phyloP scores from a whole-genome alignment of 2,797 vertebrate species.

The Lagocephalus sceleratus region DNA sequence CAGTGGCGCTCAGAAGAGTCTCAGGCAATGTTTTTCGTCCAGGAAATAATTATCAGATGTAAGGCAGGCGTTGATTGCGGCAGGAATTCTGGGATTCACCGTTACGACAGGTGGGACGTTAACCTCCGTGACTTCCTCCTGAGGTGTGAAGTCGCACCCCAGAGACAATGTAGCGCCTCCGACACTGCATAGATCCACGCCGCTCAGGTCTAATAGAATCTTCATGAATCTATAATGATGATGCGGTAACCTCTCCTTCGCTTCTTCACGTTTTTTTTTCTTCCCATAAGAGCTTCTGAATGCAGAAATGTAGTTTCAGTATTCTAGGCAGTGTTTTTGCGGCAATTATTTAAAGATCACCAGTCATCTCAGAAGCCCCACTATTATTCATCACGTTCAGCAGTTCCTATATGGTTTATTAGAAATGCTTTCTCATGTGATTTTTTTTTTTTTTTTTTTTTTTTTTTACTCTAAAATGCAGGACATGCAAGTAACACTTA shows the following conservation, averaged over 20 bases:
- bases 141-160: conserved; percentile 42
- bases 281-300: no score
- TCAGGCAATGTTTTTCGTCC: conserved; percentile 1
- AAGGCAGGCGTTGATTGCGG: conserved; percentile 4
- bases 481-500: conserved; percentile 34
- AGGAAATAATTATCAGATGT: conserved; percentile 23
- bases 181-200: neutral
- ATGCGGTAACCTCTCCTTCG: no score
- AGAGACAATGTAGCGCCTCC: conserved; percentile 44
- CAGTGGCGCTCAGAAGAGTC: neutral
- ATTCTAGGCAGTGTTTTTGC: no score
- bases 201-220: conserved; percentile 28
- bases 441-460: conserved; percentile 4
- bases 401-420: no score
- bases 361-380: no score
- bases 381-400: no score
- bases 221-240: conserved; percentile 12
- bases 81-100: conserved; percentile 18
- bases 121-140: conserved; percentile 21
- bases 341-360: no score
- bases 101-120: conserved; percentile 27
- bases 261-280: no score
- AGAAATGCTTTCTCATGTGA: conserved; percentile 8
- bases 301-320: no score
- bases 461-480: conserved; percentile 48